Conservation (phyloP, 37 sponge, comb jelly and placozoan genomes). For the Eunapius fragilis region DNA sequence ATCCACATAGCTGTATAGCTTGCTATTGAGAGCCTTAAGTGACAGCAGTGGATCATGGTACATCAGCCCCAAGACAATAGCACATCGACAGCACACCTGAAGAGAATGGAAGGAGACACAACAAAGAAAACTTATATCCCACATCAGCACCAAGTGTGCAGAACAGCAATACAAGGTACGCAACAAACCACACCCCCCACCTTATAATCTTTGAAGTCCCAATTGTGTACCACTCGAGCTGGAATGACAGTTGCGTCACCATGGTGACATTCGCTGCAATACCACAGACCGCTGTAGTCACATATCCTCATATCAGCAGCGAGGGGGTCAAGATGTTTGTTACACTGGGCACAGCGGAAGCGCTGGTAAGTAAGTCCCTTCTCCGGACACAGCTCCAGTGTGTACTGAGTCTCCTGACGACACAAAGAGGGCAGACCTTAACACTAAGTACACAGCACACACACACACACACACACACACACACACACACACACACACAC, state of each 20-base stretch:
- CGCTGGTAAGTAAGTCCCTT: slow-evolving; percentile 85
- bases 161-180: too few species aligned
- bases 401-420: slow-evolving; percentile 37
- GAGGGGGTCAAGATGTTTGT: slow-evolving; percentile 49
- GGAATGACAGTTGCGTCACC: slow-evolving; percentile 80
- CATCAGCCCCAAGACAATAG: slow-evolving; percentile 25
- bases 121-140: too few species aligned
- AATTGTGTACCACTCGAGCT: slow-evolving; percentile 95
- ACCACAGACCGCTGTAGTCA: slow-evolving; percentile 91
- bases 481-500: background rate
- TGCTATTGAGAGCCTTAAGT: slow-evolving; percentile 42
- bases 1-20: slow-evolving; percentile 68
- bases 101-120: background rate
- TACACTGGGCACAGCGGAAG: slow-evolving; percentile 88
- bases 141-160: too few species aligned
- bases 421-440: background rate
- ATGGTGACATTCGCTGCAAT: slow-evolving; percentile 88
- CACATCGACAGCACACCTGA: slow-evolving; percentile 67
- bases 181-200: slow-evolving; percentile 29
- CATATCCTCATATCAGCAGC: slow-evolving; percentile 68
- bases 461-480: background rate
- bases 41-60: slow-evolving; percentile 37
- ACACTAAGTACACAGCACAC: too few species aligned
- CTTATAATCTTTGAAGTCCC: slow-evolving; percentile 87
- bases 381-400: slow-evolving; percentile 79